A percentile compares a stretch with the other conserved stretches of the same genome.
phyloP scores from a whole-genome alignment of 1,140 invertebrate genomes.

The Trinorchestia longiramus region DNA sequence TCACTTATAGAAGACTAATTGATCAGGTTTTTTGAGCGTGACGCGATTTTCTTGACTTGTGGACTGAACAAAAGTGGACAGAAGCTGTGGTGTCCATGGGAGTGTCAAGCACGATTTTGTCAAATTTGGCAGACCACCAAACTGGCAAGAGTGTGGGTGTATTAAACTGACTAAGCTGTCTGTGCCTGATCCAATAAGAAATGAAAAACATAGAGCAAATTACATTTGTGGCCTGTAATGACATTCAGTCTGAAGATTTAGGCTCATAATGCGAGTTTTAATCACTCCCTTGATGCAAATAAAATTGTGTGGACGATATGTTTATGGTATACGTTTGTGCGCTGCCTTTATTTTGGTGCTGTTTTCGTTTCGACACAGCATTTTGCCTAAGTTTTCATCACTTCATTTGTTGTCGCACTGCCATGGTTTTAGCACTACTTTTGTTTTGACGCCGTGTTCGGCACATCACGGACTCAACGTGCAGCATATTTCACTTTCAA shows the following conservation, averaged over 20 bases:
- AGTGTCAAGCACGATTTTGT: too few species aligned
- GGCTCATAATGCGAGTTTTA: background rate
- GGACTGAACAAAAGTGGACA: too few species aligned
- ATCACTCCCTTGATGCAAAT: background rate
- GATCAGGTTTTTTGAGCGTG: too few species aligned
- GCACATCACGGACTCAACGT: background rate
- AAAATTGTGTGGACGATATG: background rate
- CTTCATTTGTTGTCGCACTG: background rate
- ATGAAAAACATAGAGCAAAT: background rate
- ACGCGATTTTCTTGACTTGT: too few species aligned
- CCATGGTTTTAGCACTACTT: background rate
- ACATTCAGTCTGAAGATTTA: background rate
- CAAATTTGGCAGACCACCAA: too few species aligned
- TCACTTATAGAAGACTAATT: too few species aligned
- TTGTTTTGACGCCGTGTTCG: background rate
- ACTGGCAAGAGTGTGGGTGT: background rate
- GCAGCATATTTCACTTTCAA: background rate
- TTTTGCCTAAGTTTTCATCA: too few species aligned
- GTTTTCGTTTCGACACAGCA: background rate
- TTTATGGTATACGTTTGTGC: background rate
- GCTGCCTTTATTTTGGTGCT: background rate
- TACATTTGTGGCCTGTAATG: background rate
- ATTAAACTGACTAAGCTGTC: background rate
- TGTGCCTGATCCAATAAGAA: background rate
- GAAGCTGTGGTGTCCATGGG: too few species aligned